Base-by-base conservation (phyloP, 1,140 invertebrate genomes). In the Lucilia cuprina region DNA sequence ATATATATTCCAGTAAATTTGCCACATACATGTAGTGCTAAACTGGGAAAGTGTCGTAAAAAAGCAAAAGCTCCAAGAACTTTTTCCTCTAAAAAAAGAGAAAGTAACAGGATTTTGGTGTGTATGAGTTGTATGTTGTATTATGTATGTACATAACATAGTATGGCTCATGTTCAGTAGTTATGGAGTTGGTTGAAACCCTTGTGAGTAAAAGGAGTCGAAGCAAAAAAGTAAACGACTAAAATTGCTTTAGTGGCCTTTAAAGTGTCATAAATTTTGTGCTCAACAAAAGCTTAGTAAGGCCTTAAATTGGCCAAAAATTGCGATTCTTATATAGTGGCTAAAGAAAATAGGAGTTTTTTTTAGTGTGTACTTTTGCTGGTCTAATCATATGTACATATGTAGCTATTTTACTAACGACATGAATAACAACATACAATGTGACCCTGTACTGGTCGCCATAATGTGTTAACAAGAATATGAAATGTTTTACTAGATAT, bases 241-340 rank as follows among this genome's bases (percentile, higher is more conserved):
- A 21, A 70, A 70, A 70, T 70, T 82, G 25, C 78, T 84, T 84
- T 84, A 84, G 83, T 84, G 83, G 78, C 83, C 83, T 84, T 84
- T 84, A 82, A 84, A 84, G 78, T 84, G 80, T 84, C 83, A 84
- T 84, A 84, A 84, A 84, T 84, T 82, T 74, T 82, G 60, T 47
- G 50, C 77, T 41, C 75, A 74, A 78, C 83, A 78, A 82, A 49
- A 41, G 78, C 77, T 50, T 49, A 80, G 77, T 21, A 80, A 80
- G 50, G 77, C 77, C 77, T 80, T 80, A 80, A 80, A 80, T 80
- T 80, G 35, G 77, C 77, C 77, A 80, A 80, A 80, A 50, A 49
- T 80, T 49, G 77, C 47, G 41, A 21, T 12, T 8, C 77, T 55
- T 13, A 49, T 49, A 65, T 70, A 21, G 19, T 21, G 19, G 19